Evolutionary conservation across 2,888 invertebrate genomes (phyloP).

Genomic region (Phragmatobia fuliginosa): DNA sequence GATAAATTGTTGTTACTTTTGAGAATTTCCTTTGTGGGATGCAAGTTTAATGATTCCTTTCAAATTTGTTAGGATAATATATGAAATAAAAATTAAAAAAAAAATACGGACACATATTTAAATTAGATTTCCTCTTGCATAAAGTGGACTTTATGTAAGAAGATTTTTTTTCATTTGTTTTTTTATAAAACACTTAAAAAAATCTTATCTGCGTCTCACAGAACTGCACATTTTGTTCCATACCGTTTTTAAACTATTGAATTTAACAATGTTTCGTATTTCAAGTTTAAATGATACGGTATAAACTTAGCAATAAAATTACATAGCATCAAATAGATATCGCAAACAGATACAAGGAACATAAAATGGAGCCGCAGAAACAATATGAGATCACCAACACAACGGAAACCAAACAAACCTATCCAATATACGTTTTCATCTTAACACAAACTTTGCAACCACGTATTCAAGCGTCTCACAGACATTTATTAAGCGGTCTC

Average conservation of each 20-base stretch:
- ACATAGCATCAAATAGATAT: neutral
- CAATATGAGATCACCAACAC: constrained; percentile 5
- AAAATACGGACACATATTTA: too few species aligned
- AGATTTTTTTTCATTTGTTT: neutral
- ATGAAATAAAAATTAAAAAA: too few species aligned
- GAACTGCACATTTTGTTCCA: neutral
- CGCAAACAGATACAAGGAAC: neutral
- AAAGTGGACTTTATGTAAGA: neutral
- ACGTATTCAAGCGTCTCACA: constrained; percentile 36
- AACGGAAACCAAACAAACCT: constrained; percentile 28
- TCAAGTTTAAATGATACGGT: too few species aligned
- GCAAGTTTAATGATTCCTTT: neutral
- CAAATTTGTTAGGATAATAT: too few species aligned
- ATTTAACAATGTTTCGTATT: neutral
- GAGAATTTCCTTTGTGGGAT: neutral
- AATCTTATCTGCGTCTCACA: neutral
- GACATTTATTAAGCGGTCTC: constrained; percentile 64
- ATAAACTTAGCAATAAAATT: neutral
- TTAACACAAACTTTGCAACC: constrained; percentile 33
- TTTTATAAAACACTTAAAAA: too few species aligned
- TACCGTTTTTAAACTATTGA: neutral
- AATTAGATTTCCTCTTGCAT: too few species aligned
- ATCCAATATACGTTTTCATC: constrained; percentile 29
- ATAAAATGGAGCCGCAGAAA: neutral
- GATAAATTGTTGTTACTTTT: constrained; percentile 11